phyloP scores from a whole-genome alignment of 2,888 invertebrate genomes.

The Agrochola lychnidis region DNA sequence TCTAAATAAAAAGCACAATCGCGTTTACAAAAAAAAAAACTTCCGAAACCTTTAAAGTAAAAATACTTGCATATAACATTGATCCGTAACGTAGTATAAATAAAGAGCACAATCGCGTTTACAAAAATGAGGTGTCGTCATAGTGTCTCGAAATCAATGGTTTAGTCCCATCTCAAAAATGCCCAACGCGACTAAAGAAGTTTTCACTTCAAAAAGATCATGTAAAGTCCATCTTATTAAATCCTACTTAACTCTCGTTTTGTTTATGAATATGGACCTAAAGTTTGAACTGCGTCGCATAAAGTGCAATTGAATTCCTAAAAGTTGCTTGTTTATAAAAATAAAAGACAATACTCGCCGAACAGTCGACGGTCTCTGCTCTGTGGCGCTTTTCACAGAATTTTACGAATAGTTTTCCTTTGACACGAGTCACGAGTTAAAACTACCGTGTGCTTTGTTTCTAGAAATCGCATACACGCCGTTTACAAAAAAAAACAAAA shows the following conservation, averaged over 20 bases:
- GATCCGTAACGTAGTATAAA: no score
- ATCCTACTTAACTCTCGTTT: not conserved
- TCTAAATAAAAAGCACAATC: no score
- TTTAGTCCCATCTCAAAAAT: no score
- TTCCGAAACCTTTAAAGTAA: no score
- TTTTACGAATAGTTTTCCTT: not conserved
- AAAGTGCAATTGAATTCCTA: not conserved
- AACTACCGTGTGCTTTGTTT: not conserved
- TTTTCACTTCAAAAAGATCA: no score
- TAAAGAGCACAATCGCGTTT: no score
- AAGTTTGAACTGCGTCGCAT: not conserved
- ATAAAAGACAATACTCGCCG: not conserved
- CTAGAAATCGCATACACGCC: not conserved
- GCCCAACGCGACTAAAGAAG: no score
- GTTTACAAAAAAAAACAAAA: not conserved
- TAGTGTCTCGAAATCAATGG: no score
- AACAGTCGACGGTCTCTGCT: not conserved
- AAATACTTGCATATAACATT: no score
- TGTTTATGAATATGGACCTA: not conserved
- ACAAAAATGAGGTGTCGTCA: no score
- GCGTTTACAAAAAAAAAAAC: no score
- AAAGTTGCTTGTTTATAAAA: slow-evolving; percentile 1
- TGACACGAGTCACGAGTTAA: not conserved
- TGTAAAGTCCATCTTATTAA: not conserved
- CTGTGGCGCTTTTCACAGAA: not conserved